Conservation (phyloP, 2,113 vertebrate species). For the Mesoclemmys tuberculata region DNA sequence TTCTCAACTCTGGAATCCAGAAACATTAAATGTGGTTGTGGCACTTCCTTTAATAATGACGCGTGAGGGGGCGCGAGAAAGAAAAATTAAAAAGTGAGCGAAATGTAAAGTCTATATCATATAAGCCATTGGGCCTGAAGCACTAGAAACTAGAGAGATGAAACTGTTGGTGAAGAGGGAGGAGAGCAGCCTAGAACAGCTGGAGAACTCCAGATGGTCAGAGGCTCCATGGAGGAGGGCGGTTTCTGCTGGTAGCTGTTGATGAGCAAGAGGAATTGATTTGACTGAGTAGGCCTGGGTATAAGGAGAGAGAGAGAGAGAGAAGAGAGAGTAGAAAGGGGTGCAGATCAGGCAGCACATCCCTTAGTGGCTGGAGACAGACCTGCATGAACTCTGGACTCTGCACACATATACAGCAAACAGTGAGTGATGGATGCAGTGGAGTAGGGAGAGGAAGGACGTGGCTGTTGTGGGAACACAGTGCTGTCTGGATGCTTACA, state of each 20-base stretch:
- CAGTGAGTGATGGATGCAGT: background rate
- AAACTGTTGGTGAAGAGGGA: background rate
- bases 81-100: background rate
- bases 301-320: background rate
- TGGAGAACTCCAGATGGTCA: background rate
- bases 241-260: background rate
- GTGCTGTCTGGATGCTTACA: background rate
- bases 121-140: background rate
- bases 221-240: background rate
- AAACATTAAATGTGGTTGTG: background rate
- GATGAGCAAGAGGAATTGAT: background rate
- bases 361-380: background rate
- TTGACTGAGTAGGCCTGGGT: background rate
- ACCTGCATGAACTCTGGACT: background rate
- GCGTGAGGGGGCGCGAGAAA: background rate
- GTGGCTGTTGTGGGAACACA: background rate
- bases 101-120: background rate
- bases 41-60: constrained; percentile 44
- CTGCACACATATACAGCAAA: background rate
- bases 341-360: background rate
- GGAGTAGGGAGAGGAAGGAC: background rate
- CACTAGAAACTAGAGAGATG: background rate
- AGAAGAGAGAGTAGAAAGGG: background rate
- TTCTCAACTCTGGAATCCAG: constrained; percentile 25
- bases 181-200: background rate